Conservation (phyloP, 2,888 invertebrate genomes). For the Tachina fera region DNA sequence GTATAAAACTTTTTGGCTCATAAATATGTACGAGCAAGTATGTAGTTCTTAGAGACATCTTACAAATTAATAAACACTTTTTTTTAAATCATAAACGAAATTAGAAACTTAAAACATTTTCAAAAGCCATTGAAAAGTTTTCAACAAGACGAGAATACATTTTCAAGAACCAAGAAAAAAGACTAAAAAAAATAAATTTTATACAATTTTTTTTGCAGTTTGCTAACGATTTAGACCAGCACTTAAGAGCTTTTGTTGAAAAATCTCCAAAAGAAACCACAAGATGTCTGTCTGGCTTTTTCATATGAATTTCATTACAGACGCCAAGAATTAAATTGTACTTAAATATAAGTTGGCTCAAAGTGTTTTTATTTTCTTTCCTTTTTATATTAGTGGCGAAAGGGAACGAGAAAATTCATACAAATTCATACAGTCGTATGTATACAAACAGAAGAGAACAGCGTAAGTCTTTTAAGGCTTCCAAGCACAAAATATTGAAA, state of each 20-base stretch:
- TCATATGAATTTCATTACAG: conserved; percentile 7
- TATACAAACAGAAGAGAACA: background rate
- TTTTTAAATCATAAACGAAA: conserved; percentile 1
- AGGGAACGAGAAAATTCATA: background rate
- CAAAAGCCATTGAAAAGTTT: conserved; percentile 36
- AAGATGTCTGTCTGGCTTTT: conserved; percentile 11
- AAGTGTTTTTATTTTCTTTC: background rate
- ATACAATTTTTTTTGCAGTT: conserved; percentile 12
- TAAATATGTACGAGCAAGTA: too few relatives aligned
- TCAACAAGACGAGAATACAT: conserved; percentile 33
- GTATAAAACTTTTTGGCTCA: too few relatives aligned
- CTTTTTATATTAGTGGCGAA: background rate
- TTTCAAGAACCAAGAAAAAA: background rate
- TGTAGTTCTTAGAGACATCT: background rate
- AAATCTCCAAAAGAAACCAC: conserved; percentile 2
- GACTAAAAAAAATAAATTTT: too few relatives aligned
- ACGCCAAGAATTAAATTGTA: conserved; percentile 14
- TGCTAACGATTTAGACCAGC: conserved; percentile 40
- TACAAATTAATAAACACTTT: conserved; percentile 28
- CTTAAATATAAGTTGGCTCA: background rate
- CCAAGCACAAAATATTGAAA: background rate
- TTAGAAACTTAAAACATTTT: conserved; percentile 21
- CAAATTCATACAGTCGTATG: too few relatives aligned
- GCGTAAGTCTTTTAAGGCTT: conserved; percentile 5
- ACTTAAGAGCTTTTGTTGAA: conserved; percentile 36